phyloP scores from a whole-genome alignment of 2,888 invertebrate genomes.

The Sisyra nigra region DNA sequence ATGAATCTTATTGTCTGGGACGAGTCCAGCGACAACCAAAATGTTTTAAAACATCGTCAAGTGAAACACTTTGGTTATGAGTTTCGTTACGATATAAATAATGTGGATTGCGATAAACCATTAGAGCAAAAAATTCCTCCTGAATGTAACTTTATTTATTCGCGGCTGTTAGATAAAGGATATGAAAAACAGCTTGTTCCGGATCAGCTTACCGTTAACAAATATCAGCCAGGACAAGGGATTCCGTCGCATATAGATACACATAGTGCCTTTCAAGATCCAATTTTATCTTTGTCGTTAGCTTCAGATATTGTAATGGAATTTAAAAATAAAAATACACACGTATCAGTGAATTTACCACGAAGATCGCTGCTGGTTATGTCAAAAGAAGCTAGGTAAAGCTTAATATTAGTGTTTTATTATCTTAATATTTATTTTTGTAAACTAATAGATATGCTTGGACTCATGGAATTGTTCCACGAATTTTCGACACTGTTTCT shows the following conservation, averaged over 20 bases:
- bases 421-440: not conserved
- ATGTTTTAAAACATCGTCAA: constrained; percentile 56
- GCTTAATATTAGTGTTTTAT: not conserved
- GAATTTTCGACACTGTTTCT: constrained; percentile 60
- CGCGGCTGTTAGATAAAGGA: constrained; percentile 30
- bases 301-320: constrained; percentile 78
- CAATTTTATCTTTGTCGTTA: constrained; percentile 74
- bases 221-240: constrained; percentile 73
- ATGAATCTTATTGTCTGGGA: constrained; percentile 40
- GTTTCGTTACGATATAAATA: constrained; percentile 76
- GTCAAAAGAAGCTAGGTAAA: constrained; percentile 55
- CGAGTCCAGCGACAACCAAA: constrained; percentile 17
- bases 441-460: constrained; percentile 47
- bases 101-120: constrained; percentile 57
- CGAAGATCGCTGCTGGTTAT: constrained; percentile 61
- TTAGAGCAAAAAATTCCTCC: constrained; percentile 50
- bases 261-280: constrained; percentile 83
- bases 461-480: constrained; percentile 77
- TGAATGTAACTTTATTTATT: constrained; percentile 49
- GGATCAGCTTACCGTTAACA: constrained; percentile 75
- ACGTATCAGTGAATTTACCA: constrained; percentile 47
- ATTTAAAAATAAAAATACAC: constrained; percentile 50
- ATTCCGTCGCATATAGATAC: constrained; percentile 94
- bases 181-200: constrained; percentile 33
- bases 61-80: constrained; percentile 88